Base-by-base conservation (phyloP, 2,888 invertebrate genomes). In the Stenichneumon culpator region DNA sequence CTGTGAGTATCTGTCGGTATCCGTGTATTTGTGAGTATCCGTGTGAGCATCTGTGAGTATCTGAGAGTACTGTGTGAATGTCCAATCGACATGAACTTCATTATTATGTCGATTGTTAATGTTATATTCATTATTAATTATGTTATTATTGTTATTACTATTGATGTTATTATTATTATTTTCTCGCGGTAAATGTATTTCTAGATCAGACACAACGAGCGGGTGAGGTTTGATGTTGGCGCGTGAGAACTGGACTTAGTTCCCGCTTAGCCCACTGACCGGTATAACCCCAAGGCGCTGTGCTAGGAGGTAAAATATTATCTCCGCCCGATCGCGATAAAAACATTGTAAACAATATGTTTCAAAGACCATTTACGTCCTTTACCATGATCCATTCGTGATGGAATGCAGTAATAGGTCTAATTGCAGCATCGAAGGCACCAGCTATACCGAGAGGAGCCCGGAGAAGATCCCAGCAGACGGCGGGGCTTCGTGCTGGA, bases 371-470 rank as follows among this genome's bases (percentile, higher is more conserved):
- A 52, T 54, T 78, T 65, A 50, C 44, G 47, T 32, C 68, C 36
- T 68, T 72, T 82, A 65, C 14, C 52, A 28, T 32, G 65, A 78
- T 57, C 54, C 57, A 73, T 65, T 84, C 79, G 4, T 74, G 79
- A 82, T 60, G 85, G 82, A 82, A 82, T 85, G 79, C 75, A 79
- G 73, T 83, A 83, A 85, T 84, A 74, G 78, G 11, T 73, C 79
- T 85, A 79, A 82, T 84, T 84, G 82, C 75, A 74, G 69, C 39
- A 63, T 52, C 50, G n/a, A 36, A 19, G 32, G 54, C 19, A 54
- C 32, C 36, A 54, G 54, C 36, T 32, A 32, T 60, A 32, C 32
- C 9, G 69, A 50, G 69, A 22, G 57, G 11, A 22, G 22, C 9
- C 25, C 4, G 4, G 25, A 9, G 57, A 22, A 14, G 57, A 22